Percentiles rank a stretch among this genome's conserved stretches.
phyloP scores from a whole-genome alignment of 92 coral and sea anemone genomes.

The Heteractis magnifica region DNA sequence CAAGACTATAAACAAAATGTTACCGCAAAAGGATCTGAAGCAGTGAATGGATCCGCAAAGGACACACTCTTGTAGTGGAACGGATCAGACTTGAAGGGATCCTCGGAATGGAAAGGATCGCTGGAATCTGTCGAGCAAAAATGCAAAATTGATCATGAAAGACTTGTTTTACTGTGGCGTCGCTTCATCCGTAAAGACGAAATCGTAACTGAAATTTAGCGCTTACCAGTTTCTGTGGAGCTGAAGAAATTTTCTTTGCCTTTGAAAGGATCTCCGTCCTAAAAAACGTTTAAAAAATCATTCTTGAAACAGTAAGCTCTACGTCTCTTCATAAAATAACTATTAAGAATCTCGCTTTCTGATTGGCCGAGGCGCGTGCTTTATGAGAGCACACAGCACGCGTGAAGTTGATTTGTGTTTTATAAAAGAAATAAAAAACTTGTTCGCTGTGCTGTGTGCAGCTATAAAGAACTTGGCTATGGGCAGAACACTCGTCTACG shows the following conservation, averaged over 20 bases:
- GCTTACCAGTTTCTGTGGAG: conserved; percentile 68
- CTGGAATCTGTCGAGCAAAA: conserved; percentile 51
- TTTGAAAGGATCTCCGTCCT: conserved; percentile 97
- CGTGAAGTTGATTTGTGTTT: no score
- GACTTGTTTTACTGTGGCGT: neutral
- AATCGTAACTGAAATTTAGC: neutral
- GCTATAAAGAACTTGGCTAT: no score
- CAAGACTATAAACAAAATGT: neutral
- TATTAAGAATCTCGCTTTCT: no score
- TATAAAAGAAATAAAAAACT: no score
- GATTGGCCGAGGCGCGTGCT: no score
- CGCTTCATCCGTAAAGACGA: no score
- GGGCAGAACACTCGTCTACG: no score
- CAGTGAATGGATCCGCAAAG: conserved; percentile 94
- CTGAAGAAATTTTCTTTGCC: conserved; percentile 89
- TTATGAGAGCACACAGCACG: no score
- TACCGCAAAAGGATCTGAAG: conserved; percentile 96
- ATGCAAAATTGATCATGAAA: neutral
- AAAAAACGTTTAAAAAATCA: neutral
- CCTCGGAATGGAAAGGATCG: conserved; percentile 96
- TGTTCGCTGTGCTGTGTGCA: no score
- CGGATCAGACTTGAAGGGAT: conserved; percentile 98
- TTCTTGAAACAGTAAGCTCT: neutral
- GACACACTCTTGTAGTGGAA: conserved; percentile 95
- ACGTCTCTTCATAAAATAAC: no score